Base-by-base conservation (phyloP, 2,888 invertebrate species). In the Helicoverpa assulta region DNA sequence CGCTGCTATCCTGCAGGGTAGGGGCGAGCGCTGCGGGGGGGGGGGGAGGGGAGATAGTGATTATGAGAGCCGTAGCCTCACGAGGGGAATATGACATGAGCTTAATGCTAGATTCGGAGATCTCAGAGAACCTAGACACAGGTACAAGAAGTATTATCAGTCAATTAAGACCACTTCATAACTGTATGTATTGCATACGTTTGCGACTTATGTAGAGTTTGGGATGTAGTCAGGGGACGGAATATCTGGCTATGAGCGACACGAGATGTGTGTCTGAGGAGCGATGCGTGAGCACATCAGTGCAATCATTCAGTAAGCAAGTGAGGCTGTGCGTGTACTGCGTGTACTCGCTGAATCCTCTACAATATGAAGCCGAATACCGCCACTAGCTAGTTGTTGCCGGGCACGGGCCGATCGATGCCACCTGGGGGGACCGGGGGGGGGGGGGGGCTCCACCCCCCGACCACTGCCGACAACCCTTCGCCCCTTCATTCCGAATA, bases 381-480 rank as follows among this genome's bases (percentile, higher is more conserved):
- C 65, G 65, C 54, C 57, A 75, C 74, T 71, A 66, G 70, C 70
- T 83, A 83, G 86, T 86, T 81, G 86, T 81, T 79, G 72, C 83
- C 69, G 79, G 85, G 86, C 85, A 83, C 76, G 68, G 66, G 50
- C 67, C 82, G 87, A 85, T 87, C 88, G 84, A 86, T 87, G 82
- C 72, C 79, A 82, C 82, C 85, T 82, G 78, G 52, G 40, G 70
- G 69, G 64, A 0, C 12, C 2, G 29, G 12, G 53, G 52, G 33
- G 73, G 61, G 52, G 62, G 62, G 60, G 67, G 52, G 73, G 4
- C 47, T n/a, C 19, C 40, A 18, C 29, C 4, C 33, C 21, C 26
- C 26, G 4, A 26, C 26, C 26, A 26, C 26, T 50, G 26, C 16
- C 60, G 18, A 6, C 21, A 33, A 29, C 26, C 59, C 53, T 40